phyloP scores from a whole-genome alignment of 1,140 invertebrate genomes.

The Diorhabda carinulata region DNA sequence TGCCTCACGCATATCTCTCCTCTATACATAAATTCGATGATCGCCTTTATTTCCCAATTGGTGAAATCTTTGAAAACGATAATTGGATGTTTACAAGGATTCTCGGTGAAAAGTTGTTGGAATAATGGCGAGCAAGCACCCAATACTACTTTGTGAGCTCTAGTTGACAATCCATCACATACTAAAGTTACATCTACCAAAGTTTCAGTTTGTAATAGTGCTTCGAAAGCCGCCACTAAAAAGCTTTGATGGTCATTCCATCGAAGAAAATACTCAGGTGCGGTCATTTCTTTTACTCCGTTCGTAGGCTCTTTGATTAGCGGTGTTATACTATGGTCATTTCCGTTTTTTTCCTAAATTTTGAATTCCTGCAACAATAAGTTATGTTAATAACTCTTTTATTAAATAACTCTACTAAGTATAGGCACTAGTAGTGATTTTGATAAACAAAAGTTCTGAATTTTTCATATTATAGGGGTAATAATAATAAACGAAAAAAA shows the following conservation, averaged over 20 bases:
- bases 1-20: conserved; percentile 84
- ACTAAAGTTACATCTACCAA: conserved; percentile 86
- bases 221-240: conserved; percentile 80
- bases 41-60: conserved; percentile 79
- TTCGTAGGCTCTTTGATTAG: conserved; percentile 6
- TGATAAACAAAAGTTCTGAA: too few relatives aligned
- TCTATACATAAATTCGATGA: conserved; percentile 90
- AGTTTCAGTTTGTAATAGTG: conserved; percentile 74
- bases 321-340: conserved; percentile 28
- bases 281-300: conserved; percentile 48
- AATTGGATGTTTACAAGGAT: conserved; percentile 89
- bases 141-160: conserved; percentile 85
- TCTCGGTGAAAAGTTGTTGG: conserved; percentile 81
- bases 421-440: not conserved
- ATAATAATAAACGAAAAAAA: too few relatives aligned
- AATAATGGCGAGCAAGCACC: conserved; percentile 90
- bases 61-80: conserved; percentile 86
- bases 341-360: conserved; percentile 36
- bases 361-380: conserved; percentile 39
- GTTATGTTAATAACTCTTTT: not conserved
- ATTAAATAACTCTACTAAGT: not conserved
- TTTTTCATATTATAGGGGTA: too few relatives aligned
- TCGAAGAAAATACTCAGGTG: conserved; percentile 83
- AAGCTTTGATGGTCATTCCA: conserved; percentile 91
- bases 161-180: conserved; percentile 75